Evolutionary conservation across 2,113 vertebrate genomes (phyloP), one percentile per base, ranked within the genome.

Genomic region (Proteles cristata): DNA sequence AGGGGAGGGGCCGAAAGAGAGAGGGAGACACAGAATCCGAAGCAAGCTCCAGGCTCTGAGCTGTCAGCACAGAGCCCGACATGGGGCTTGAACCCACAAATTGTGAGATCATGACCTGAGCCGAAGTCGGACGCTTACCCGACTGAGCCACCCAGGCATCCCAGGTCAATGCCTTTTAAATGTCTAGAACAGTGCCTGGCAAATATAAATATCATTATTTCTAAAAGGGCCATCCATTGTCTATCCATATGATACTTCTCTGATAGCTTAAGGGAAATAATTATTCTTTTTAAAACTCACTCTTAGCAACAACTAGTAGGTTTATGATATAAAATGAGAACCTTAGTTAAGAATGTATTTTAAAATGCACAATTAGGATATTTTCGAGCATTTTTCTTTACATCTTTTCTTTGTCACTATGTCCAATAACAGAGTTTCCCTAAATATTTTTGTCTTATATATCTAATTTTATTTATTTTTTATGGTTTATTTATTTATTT

Each of bases 401-500:
- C 21, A 90, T 87, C 16, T 69, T 90, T 96, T 97, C 66, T 76
- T 90, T 93, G 81, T 55, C 16, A 79, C 9, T 79, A 5, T 85
- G 33, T 58, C 25, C 71, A 87, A 86, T 73, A 92, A 58, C 21
- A 93, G 33, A 83, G 48, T 4, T 58, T 80, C 50, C 65, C 14
- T 94, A 90, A 81, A 85, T 97, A 95, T 85, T 76, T 92, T 89
- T 87, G 48, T 85, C 71, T 90, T 81, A 71, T 25, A 63, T 68
- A 55, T 61, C 28, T 82, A 65, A 88, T 31, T 88, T 90, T 76
- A 74, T 55, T 55, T 55, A 55, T 55, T 55, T 55, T 55, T 55
- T 19, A 55, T 19, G 19, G 17, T 55, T 55, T 55, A 55, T 55
- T 55, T 55, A 55, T 55, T 55, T 55, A 53, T 15, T 53, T 53